A percentile compares a stretch with the other conserved stretches of the same genome.
These are phyloP conservation scores for Deilephila elpenor DNA, from an alignment of 2,888 invertebrate genomes.

Conservation along the genomic window DNA sequence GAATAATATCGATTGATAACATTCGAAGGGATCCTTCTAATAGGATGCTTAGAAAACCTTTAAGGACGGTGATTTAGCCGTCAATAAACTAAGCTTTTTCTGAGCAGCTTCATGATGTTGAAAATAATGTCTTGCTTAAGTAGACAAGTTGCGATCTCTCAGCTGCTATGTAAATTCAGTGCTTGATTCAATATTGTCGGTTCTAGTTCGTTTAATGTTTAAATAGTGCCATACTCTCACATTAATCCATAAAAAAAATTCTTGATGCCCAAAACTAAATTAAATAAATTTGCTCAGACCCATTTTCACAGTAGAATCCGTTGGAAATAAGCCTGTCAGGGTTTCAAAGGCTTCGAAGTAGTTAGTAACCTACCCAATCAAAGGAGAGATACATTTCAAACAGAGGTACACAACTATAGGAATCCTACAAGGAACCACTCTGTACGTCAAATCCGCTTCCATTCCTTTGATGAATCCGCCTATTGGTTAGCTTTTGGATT, in stretches of 20 bases:
- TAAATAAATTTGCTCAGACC: not conserved
- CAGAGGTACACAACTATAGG: not conserved
- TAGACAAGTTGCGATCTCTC: no score
- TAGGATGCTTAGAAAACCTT: no score
- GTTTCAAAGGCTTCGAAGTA: not conserved
- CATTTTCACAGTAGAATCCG: not conserved
- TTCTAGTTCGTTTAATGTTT: no score
- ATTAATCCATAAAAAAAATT: no score
- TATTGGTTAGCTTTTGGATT: not conserved
- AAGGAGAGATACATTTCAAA: not conserved
- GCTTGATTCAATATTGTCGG: no score
- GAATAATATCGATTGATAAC: not conserved
- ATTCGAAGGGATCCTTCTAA: no score
- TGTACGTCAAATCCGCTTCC: not conserved
- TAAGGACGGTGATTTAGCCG: no score
- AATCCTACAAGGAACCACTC: not conserved
- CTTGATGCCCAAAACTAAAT: not conserved
- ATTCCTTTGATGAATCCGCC: not conserved
- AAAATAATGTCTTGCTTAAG: no score
- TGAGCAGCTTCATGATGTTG: no score
- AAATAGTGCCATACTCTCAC: no score
- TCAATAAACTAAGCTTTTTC: no score
- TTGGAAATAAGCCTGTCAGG: not conserved
- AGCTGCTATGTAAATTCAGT: no score
- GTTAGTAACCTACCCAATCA: not conserved